Evolutionary conservation across 2,888 invertebrate species (phyloP), one percentile per base, ranked within the genome.

Genomic region (Torymus tubicola): DNA sequence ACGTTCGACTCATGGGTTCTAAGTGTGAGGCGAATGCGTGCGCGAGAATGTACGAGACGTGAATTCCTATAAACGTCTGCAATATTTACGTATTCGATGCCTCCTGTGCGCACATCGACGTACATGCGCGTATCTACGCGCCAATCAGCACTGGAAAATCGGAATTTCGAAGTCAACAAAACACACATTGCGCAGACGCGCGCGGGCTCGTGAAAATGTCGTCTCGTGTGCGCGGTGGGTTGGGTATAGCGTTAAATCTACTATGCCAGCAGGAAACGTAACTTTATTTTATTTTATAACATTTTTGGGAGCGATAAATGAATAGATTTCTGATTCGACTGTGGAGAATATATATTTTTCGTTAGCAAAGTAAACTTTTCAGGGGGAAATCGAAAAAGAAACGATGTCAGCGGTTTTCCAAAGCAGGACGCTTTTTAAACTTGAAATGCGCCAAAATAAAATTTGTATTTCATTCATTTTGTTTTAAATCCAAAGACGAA

Each of bases 1-100:
- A 83, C 84, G 81, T 81, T 80, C 81, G 64, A 63, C 70, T 74
- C 70, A 80, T 80, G 70, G 80, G 70, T 75, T 42, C 71, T 65
- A 63, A 70, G 65, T 63, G 78, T 65, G 82, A 68, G 42, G 65
- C 14, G 65, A 13, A 21, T 16, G 61, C 68, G 79, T 74, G 53
- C 55, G 42, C 55, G 18, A 18, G 3, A 12, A 16, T 53, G 76
- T 71, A 80, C 80, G 80, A 76, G 80, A 80, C 80, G 71, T 67
- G 76, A 76, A 80, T 80, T 80, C 76, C 58, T 67, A 71, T 76
- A 76, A 80, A 76, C 53, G 71, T 71, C 73, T 71, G 67, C 70
- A 69, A 80, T 80, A 71, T 80, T 80, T 80, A 80, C 76, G 76
- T 76, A 80, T 80, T 72, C 80, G 70, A 31, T 60, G 64, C 70